Percentiles rank a stretch among this genome's conserved stretches.
phyloP scores from a whole-genome alignment of 2,113 vertebrate species.

The Eolophus roseicapilla region DNA sequence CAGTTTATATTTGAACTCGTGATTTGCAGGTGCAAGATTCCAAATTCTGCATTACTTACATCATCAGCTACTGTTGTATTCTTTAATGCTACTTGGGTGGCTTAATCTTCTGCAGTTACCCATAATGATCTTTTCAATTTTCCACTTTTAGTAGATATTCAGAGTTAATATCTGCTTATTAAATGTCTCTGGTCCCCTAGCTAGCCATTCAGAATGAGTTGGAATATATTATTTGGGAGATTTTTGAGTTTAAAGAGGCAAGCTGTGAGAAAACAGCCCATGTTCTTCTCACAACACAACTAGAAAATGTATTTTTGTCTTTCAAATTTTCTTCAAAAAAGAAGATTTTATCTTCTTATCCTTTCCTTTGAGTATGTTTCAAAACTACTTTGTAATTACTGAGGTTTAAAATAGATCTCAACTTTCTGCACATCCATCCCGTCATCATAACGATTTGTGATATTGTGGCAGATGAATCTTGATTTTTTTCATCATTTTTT shows the following conservation, averaged over 20 bases:
- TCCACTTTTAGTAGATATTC: not conserved
- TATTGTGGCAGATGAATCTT: not conserved
- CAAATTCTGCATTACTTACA: not conserved
- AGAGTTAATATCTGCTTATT: not conserved
- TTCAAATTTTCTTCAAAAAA: not conserved
- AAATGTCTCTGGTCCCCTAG: not conserved
- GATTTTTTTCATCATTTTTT: not conserved
- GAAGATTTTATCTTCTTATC: not conserved
- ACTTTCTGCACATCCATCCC: not conserved
- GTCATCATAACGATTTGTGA: not conserved
- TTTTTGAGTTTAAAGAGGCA: not conserved
- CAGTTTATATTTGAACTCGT: not conserved
- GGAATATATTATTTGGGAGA: not conserved
- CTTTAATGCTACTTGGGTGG: not conserved
- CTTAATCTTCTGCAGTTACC: not conserved
- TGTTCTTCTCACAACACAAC: not conserved
- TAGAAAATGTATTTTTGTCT: not conserved
- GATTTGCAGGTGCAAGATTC: not conserved
- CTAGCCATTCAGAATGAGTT: not conserved
- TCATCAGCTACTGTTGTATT: not conserved
- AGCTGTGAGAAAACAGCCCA: not conserved
- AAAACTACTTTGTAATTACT: slow-evolving; percentile 7
- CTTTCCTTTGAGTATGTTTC: not conserved
- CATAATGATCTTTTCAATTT: not conserved
- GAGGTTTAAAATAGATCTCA: slow-evolving; percentile 12